Conservation (phyloP, 1,140 invertebrate species). For the Hesperophylax magnus region DNA sequence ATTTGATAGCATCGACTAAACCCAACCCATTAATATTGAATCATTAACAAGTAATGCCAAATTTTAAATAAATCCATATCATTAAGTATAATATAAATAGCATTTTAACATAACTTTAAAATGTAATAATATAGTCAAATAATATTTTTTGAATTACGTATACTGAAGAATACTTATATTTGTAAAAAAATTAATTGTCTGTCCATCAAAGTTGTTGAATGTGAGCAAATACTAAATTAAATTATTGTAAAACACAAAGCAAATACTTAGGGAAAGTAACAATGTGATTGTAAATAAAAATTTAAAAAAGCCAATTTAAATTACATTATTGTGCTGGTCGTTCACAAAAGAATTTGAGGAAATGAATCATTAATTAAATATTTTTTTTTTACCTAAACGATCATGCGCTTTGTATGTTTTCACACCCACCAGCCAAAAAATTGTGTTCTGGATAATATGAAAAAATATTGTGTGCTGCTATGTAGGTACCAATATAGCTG, state of each 20-base stretch:
- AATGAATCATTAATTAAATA: not conserved
- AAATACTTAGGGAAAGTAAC: slow-evolving; percentile 7
- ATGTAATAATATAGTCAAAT: slow-evolving; percentile 15
- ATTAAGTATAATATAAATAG: slow-evolving; percentile 16
- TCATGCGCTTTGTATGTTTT: not conserved
- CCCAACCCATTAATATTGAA: not conserved
- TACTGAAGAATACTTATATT: slow-evolving; percentile 35
- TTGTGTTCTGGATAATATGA: not conserved
- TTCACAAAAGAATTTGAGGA: not conserved
- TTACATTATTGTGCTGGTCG: not conserved
- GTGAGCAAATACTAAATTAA: not conserved
- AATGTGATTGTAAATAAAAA: not conserved
- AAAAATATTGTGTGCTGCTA: not conserved
- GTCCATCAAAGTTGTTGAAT: slow-evolving; percentile 15
- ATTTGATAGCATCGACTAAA: too few species aligned
- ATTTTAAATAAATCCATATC: slow-evolving; percentile 34
- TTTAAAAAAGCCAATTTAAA: not conserved
- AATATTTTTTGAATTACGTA: slow-evolving; percentile 36
- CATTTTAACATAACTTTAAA: not conserved
- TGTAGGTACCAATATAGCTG: too few species aligned
- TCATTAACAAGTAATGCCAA: not conserved
- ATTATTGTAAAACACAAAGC: not conserved
- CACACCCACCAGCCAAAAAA: not conserved
- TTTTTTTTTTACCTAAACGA: not conserved
- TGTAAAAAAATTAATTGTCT: slow-evolving; percentile 26